phyloP scores from a whole-genome alignment of 2,113 vertebrate genomes.

The Melanocharis versteri region DNA sequence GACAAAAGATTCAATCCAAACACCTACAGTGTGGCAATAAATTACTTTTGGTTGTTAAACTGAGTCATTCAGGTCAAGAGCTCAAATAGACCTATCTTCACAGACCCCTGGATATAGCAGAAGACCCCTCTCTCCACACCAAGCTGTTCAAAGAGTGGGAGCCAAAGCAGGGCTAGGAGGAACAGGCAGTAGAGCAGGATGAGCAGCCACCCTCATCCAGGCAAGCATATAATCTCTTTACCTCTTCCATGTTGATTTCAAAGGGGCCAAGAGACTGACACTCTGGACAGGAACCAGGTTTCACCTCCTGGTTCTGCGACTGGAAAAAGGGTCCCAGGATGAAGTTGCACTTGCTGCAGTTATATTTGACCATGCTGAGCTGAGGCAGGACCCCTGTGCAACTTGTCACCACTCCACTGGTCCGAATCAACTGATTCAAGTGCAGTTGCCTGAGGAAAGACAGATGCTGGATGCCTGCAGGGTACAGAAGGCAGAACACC shows the following conservation, averaged over 20 bases:
- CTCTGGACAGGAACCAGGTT: conserved; percentile 94
- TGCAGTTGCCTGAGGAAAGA: conserved; percentile 86
- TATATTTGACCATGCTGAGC: conserved; percentile 97
- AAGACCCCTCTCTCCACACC: background rate
- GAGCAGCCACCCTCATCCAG: background rate
- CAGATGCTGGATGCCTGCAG: background rate
- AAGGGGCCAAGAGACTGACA: conserved; percentile 94
- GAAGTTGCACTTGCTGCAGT: conserved; percentile 95
- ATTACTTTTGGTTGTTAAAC: background rate
- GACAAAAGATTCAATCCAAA: background rate
- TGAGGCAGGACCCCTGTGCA: conserved; percentile 94
- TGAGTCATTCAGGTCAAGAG: background rate
- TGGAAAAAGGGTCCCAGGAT: conserved; percentile 94
- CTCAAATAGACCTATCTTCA: background rate
- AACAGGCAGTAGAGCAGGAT: background rate
- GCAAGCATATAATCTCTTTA: conserved; percentile 51
- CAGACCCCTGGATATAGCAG: background rate
- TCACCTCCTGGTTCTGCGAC: conserved; percentile 97
- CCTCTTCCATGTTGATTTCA: conserved; percentile 99
- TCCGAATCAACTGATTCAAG: conserved; percentile 96
- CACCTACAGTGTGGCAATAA: background rate
- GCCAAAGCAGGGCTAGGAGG: background rate
- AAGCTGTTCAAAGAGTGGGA: background rate
- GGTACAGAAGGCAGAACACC: background rate
- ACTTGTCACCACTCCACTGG: conserved; percentile 93